Evolutionary conservation across 2,113 vertebrate genomes (phyloP), one percentile per base, ranked within the genome.

Genomic region (Mastomys natalensis): DNA sequence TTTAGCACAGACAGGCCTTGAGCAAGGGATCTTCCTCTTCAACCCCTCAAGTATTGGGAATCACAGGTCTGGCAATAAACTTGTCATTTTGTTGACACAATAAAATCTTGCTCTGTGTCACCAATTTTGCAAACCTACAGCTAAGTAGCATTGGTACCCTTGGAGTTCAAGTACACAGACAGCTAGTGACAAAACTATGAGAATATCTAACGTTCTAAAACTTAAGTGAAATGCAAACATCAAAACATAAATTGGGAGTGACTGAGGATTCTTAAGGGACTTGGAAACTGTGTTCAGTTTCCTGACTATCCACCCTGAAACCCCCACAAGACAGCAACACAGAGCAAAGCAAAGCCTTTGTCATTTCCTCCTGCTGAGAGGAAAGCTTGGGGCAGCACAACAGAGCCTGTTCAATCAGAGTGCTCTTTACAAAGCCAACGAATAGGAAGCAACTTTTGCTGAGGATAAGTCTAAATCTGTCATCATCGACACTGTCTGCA

Each of bases 81-180:
- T 1, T 62, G 48, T 89, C 94, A 60, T 74, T 92, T 78, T 84
- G 66, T 86, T 85, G 31, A 58, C 55, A 24, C 12, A 26, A 51
- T 88, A n/a, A 92, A 92, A 84, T 43, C 19, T 81, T 43, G 77
- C n/a, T 40, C 87, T 82, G 45, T 90, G 19, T 60, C 53, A 95
- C 70, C 43, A 70, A 64, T 81, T 93, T 13, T n/a, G 40, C 26
- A 88, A 72, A 45, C 29, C 72, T 82, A 24, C 13, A 89, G 31
- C 24, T 74, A 77, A 72, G 15, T 2, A 68, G 7, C 74, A 31
- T 90, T 16, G 24, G 34, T 64, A 48, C 26, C 3, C 0, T 72
- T 29, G 53, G 64, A 22, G n/a, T 80, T 73, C 3, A 74, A 62
- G 24, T 78, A 93, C 17, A 13, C 22, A 48, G 70, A 21, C 70